A percentile compares a stretch with the other conserved stretches of the same genome.
Evolutionary conservation across 2,888 invertebrate species (phyloP).

Genomic region (Idaea straminata): DNA sequence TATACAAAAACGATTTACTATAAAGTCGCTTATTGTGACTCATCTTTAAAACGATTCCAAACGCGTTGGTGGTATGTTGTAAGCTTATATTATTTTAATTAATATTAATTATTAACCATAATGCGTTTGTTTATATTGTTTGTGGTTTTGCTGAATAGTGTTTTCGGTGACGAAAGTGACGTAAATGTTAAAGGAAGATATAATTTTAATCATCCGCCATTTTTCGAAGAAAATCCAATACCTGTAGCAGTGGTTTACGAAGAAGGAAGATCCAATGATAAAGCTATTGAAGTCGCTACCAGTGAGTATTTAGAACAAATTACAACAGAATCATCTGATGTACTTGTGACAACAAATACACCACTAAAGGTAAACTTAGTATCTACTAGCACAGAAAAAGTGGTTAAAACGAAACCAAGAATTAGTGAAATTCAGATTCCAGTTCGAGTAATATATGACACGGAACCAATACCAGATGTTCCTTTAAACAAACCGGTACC

Average conservation of each 20-base stretch:
- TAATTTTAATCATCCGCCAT: constrained; percentile 46
- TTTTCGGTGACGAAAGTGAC: constrained; percentile 19
- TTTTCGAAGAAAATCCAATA: constrained; percentile 34
- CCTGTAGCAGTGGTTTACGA: constrained; percentile 33
- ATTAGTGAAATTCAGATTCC: constrained; percentile 30
- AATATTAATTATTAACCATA: constrained; percentile 16
- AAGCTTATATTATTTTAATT: constrained; percentile 26
- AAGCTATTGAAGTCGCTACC: constrained; percentile 2
- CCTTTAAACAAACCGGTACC: constrained; percentile 9
- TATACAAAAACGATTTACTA: constrained; percentile 44
- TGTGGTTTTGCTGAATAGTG: constrained; percentile 21
- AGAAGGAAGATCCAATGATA: constrained; percentile 9
- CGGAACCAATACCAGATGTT: constrained; percentile 11
- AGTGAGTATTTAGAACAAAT: neutral
- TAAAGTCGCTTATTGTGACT: constrained; percentile 42
- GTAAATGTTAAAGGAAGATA: constrained; percentile 21
- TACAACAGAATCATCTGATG: constrained; percentile 8
- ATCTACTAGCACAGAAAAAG: constrained; percentile 10
- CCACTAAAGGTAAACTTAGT: constrained; percentile 8
- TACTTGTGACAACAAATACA: constrained; percentile 15
- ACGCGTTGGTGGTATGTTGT: constrained; percentile 51
- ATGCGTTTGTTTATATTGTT: constrained; percentile 34
- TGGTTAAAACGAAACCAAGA: neutral
- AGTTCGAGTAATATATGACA: constrained; percentile 37
- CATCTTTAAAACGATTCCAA: constrained; percentile 57